A percentile compares a stretch with the other conserved stretches of the same genome.
Conservation (phyloP, 2,888 invertebrate genomes). For the Pandemis corylana region DNA sequence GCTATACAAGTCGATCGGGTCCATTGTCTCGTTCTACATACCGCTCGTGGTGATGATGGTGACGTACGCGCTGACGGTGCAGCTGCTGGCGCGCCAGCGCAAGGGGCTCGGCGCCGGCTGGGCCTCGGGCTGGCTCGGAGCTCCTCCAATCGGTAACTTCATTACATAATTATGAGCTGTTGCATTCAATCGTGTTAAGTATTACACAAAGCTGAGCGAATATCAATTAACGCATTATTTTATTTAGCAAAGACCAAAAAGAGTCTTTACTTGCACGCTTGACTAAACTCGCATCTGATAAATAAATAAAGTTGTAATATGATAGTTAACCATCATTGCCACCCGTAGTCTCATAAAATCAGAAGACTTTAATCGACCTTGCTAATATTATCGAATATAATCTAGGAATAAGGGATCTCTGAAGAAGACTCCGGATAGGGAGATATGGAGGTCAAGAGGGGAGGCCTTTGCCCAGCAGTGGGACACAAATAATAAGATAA, state of each 20-base stretch:
- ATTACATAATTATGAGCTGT: not conserved
- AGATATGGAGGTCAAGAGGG: too few relatives aligned
- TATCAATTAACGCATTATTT: not conserved
- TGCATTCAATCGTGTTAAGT: not conserved
- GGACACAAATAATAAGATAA: too few relatives aligned
- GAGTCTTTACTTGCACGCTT: not conserved
- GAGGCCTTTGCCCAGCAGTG: too few relatives aligned
- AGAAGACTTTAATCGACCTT: too few relatives aligned
- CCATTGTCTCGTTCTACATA: constrained; percentile 97
- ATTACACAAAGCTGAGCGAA: not conserved
- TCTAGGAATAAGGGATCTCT: too few relatives aligned
- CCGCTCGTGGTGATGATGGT: constrained; percentile 97
- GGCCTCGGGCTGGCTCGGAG: constrained; percentile 91
- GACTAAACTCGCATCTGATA: not conserved
- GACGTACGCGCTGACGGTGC: constrained; percentile 97
- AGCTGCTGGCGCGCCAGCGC: constrained; percentile 92
- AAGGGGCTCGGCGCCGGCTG: constrained; percentile 89
- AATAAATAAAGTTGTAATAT: too few relatives aligned
- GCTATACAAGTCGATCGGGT: constrained; percentile 95
- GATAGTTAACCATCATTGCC: too few relatives aligned
- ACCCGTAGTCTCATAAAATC: too few relatives aligned
- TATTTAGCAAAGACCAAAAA: not conserved
- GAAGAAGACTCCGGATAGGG: too few relatives aligned
- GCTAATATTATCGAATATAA: too few relatives aligned
- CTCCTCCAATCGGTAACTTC: constrained; percentile 83